Evolutionary conservation across 2,113 vertebrate genomes (phyloP), one percentile per base, ranked within the genome.

Genomic region (Gymnorhina tibicen): DNA sequence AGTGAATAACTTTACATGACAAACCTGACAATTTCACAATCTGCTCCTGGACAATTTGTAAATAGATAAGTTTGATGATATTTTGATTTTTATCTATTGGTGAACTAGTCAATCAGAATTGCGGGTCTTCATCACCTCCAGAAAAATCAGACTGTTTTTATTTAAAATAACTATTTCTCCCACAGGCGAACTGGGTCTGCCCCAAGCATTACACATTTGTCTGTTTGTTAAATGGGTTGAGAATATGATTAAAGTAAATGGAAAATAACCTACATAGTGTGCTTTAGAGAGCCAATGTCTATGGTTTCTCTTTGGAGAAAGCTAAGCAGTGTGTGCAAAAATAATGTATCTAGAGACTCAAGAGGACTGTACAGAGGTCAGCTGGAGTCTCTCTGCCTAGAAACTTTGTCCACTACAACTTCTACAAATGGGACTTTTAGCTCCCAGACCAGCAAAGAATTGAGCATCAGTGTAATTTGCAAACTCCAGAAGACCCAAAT

Each of bases 21-120:
- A 96, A 96, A 97, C 95, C 93, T 96, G 93, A 95, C 90, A 97
- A 94, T 94, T 95, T 96, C 91, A 96, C 92, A 97, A 95, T 94
- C 95, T 96, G 94, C 95, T 96, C 91, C 90, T 94, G 96, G 85
- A 95, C 90, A 97, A 96, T 95, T 96, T 96, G 95, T 91, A 96
- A 96, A 97, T 94, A 95, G 94, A 96, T 94, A 97, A 94, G 93
- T 96, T 96, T 97, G 95, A 97, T 87, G 95, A 96, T 96, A 97
- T 97, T 97, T 96, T 94, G 96, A 96, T 96, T 96, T 96, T 95
- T 97, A 96, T 96, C 95, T 97, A 93, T 90, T 94, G 95, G 95
- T 92, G 95, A 96, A 96, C 93, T 94, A 97, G 96, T 96, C 96
- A 97, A 93, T 96, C 96, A 96, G 95, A 97, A 95, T 91, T 96